phyloP scores from a whole-genome alignment of 1,140 invertebrate genomes.

The Sipha flava region DNA sequence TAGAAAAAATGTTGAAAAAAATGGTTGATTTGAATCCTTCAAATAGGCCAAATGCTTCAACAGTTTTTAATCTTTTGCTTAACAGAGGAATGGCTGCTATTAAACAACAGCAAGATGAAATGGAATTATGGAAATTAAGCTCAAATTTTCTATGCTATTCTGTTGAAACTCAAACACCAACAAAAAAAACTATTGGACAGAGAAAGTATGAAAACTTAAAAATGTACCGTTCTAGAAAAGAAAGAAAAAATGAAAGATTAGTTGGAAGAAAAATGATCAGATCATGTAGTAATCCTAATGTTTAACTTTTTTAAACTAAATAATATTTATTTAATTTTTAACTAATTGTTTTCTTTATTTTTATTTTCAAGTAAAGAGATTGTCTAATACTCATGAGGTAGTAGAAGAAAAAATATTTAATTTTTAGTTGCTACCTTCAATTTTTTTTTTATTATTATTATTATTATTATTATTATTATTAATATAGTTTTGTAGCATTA shows the following conservation, averaged over 20 bases:
- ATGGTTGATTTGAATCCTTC: not conserved
- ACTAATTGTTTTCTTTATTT: not conserved
- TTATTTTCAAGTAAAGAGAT: not conserved
- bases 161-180: not conserved
- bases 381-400: not conserved
- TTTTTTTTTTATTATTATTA: not conserved
- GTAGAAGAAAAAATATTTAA: not conserved
- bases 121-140: not conserved
- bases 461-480: not conserved
- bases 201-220: not conserved
- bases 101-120: not conserved
- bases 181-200: not conserved
- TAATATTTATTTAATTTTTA: not conserved
- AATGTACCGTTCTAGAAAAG: not conserved
- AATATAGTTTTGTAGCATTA: too few species aligned
- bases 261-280: not conserved
- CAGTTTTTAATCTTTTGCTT: not conserved
- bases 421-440: not conserved
- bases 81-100: not conserved
- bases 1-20: not conserved
- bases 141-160: not conserved
- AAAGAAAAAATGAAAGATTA: not conserved
- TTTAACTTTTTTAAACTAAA: not conserved
- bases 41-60: not conserved
- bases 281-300: not conserved